Evolutionary conservation across 2,797 vertebrate genomes (phyloP), one percentile per base, ranked within the genome.

Genomic region (Tympanoctomys barrerae): DNA sequence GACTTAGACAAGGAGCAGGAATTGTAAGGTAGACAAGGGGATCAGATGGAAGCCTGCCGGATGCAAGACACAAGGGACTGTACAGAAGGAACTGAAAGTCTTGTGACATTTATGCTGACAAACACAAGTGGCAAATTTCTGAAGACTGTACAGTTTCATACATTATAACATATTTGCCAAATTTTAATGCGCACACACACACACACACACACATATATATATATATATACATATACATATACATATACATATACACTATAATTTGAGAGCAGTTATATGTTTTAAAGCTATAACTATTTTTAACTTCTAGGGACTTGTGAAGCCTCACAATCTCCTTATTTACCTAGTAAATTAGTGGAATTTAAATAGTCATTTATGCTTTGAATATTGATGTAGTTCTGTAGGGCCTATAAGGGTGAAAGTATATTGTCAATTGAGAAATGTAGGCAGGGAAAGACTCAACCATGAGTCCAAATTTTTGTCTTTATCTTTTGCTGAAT

Each of bases 131-230:
- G 28, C 8, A 87, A 33, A 42, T 42, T 36, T 62, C 14, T 57
- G 42, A 94, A 46, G 62, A 77, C 42, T 31, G 1, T 16, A 66
- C 62, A 85, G 31, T 59, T 88, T 59, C n/a, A 73, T 7, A 57
- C 46, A 66, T 42, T 28, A 4, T 24, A 87, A 83, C 78, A 49
- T 64, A 1, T 78, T 73, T 79, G 46, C 2, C 42, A 49, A 77
- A 22, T 79, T 94, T 82, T 85, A 82, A 77, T 83, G 33, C 5
- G n/a, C n/a, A n/a, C n/a, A n/a, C n/a, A n/a, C n/a, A n/a, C n/a
- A n/a, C n/a, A n/a, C n/a, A n/a, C n/a, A n/a, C n/a, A n/a, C n/a
- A n/a, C n/a, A 57, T 64, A 18, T 14, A 54, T 52, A 52, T 52
- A 52, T 52, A 52, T 36, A 49, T 10, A 49, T 10, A 46, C 46